Evolutionary conservation across 2,888 invertebrate species (phyloP).

Genomic region (Catocala nupta): DNA sequence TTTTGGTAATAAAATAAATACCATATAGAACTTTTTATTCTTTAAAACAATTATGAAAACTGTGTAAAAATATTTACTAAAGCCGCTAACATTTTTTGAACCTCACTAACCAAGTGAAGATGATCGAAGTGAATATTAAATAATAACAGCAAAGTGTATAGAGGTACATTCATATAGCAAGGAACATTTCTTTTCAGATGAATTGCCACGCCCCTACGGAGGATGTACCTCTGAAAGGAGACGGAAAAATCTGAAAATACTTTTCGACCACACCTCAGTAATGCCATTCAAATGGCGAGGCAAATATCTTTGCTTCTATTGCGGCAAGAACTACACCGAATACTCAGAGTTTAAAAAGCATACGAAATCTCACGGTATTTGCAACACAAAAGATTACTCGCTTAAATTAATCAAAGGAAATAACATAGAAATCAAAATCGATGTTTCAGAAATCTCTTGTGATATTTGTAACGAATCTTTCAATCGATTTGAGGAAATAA

Average conservation of each 20-base stretch:
- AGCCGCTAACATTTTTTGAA: not conserved
- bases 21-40: no score
- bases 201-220: conserved; percentile 65
- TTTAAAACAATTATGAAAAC: no score
- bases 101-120: conserved; percentile 25
- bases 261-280: conserved; percentile 79
- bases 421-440: conserved; percentile 72
- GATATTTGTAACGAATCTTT: conserved; percentile 73
- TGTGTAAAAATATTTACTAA: no score
- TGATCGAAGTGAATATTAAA: conserved; percentile 18
- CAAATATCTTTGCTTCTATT: conserved; percentile 76
- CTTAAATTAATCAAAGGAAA: conserved; percentile 69
- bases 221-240: conserved; percentile 68
- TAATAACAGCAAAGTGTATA: conserved; percentile 40
- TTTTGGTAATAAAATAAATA: no score
- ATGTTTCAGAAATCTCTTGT: conserved; percentile 74
- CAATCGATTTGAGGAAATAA: conserved; percentile 60
- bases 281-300: conserved; percentile 82
- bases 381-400: conserved; percentile 66
- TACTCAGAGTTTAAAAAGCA: conserved; percentile 74
- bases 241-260: conserved; percentile 75
- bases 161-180: conserved; percentile 64
- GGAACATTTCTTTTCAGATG: conserved; percentile 81
- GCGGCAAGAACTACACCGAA: conserved; percentile 66
- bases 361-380: conserved; percentile 69